Base-by-base conservation (phyloP, 2,113 vertebrate species). In the Cryptoleucopteryx plumbea region DNA sequence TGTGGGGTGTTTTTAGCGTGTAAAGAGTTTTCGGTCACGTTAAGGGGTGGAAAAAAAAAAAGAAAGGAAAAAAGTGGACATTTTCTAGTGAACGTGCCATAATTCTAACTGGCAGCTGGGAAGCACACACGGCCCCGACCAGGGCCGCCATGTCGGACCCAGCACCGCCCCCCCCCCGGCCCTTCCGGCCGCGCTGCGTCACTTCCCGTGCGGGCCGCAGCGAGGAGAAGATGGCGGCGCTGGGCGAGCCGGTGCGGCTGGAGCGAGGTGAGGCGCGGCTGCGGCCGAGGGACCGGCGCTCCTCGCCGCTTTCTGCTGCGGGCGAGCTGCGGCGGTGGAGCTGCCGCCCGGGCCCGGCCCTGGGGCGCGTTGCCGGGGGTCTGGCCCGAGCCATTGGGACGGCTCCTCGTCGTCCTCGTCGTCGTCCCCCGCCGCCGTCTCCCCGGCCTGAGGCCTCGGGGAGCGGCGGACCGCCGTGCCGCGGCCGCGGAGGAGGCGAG, bases 161-260 rank as follows among this genome's bases (percentile, higher is more conserved):
- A 1, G 1, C 3, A 4, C 1, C 11, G 7, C n/a, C 5, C 12
- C 26, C 4, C 12, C 3, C 19, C 16, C n/a, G 5, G 16, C 70
- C 4, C 13, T 79, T 62, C 65, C 63, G 83, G 36, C 29, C 4
- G 36, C 11, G 1, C 0, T 3, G 2, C 96, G 97, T 97, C 97
- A 98, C 62, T 98, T 98, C 98, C 98, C 42, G 75, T 53, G 65
- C 91, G 91, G 88, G 80, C 62, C 36, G 16, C 26, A 34, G 61
- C 17, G 55, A 53, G 43, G 92, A 94, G 79, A 98, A 98, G 98
- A 98, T 98, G 98, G 99, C 99, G 98, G 99, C 99, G 73, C 94
- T 99, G 40, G 98, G 99, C 3, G 99, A 99, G 63, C 98, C 99
- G 38, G 99, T 99, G 61, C 98, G 99, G 59, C 91, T 99, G 98